Conservation (phyloP, 2,113 vertebrate genomes). For the Noctilio leporinus region DNA sequence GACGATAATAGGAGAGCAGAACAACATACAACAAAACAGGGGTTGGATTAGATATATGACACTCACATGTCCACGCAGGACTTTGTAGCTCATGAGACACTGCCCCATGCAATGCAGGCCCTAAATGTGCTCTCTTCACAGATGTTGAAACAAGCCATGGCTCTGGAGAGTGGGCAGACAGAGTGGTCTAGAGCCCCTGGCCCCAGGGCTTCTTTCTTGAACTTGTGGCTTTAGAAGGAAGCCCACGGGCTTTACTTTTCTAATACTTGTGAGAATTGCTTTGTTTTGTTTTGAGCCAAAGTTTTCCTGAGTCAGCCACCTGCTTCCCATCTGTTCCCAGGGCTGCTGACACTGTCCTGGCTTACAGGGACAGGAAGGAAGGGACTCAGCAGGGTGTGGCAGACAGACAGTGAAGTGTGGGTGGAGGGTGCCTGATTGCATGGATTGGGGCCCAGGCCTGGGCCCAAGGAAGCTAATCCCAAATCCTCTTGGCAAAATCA, state of each 20-base stretch:
- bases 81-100: neutral
- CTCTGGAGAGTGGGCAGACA: neutral
- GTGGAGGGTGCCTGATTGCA: too few relatives aligned
- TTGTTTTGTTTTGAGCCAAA: slow-evolving; percentile 1
- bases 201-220: neutral
- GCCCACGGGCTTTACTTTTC: neutral
- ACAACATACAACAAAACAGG: neutral
- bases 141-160: neutral
- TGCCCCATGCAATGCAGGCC: fast-evolving
- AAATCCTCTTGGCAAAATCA: neutral
- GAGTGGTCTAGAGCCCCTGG: neutral
- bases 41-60: fast-evolving
- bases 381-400: neutral
- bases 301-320: slow-evolving; percentile 31
- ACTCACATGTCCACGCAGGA: fast-evolving
- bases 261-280: neutral
- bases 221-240: fast-evolving
- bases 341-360: neutral
- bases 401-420: neutral
- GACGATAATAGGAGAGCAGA: neutral
- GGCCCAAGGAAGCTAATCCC: neutral
- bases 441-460: neutral
- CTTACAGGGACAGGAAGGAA: neutral
- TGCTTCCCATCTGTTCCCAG: neutral
- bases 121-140: too few relatives aligned